Evolutionary conservation across 1,140 invertebrate genomes (phyloP).

Genomic region (Bactericera cockerelli): DNA sequence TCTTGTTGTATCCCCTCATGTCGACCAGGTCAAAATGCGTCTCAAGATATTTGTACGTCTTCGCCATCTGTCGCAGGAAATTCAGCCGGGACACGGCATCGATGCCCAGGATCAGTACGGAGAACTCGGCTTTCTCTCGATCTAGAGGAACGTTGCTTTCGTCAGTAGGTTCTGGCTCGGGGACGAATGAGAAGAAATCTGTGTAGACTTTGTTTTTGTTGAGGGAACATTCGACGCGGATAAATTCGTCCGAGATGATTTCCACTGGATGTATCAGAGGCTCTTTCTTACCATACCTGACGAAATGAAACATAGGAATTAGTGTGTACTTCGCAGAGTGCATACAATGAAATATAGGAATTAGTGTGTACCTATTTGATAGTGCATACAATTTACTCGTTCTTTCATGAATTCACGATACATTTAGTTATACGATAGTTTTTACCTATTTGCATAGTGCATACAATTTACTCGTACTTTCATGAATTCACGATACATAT

Average conservation of each 20-base stretch:
- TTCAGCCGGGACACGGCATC: constrained; percentile 42
- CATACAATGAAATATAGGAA: too few species aligned
- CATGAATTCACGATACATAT: too few species aligned
- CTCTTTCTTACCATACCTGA: background rate
- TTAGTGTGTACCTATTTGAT: too few species aligned
- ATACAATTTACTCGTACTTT: too few species aligned
- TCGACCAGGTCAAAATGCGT: constrained; percentile 28
- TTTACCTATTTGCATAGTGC: too few species aligned
- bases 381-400: too few species aligned
- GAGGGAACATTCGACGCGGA: background rate
- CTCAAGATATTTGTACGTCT: constrained; percentile 31
- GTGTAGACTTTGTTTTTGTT: background rate
- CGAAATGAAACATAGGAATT: too few species aligned
- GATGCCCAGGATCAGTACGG: constrained; percentile 29
- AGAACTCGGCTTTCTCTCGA: constrained; percentile 15
- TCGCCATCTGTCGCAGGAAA: constrained; percentile 37
- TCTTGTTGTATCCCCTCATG: constrained; percentile 31
- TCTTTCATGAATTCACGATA: too few species aligned
- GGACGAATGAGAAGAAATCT: constrained; percentile 2
- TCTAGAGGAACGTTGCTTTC: too few species aligned
- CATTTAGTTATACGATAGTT: too few species aligned
- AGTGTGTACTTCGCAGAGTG: too few species aligned
- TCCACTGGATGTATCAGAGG: background rate
- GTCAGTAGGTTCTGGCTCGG: background rate
- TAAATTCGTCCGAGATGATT: background rate